Percentiles rank a stretch among this genome's conserved stretches.
phyloP scores from a whole-genome alignment of 2,888 invertebrate species.

The Eurytoma californica region DNA sequence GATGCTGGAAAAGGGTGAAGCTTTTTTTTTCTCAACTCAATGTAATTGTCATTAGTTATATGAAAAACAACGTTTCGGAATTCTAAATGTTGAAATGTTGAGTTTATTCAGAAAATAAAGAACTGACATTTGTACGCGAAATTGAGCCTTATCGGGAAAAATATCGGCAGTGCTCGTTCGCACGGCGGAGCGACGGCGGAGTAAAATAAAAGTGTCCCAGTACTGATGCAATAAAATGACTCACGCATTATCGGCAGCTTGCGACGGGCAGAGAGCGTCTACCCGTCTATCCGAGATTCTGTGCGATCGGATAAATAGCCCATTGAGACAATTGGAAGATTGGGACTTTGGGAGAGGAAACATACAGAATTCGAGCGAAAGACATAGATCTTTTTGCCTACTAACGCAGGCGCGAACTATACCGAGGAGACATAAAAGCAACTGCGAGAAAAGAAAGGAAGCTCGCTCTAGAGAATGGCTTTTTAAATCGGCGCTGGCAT shows the following conservation, averaged over 20 bases:
- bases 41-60: slow-evolving; percentile 27
- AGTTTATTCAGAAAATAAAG: too few species aligned
- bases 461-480: slow-evolving; percentile 39
- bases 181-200: neutral
- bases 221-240: slow-evolving; percentile 13
- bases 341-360: neutral
- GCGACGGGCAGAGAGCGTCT: neutral
- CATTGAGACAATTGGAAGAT: neutral
- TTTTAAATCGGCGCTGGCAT: slow-evolving; percentile 46
- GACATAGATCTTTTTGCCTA: neutral
- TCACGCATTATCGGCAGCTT: slow-evolving; percentile 5
- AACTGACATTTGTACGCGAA: too few species aligned
- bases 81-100: too few species aligned
- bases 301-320: slow-evolving; percentile 25
- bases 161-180: neutral
- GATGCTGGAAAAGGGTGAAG: slow-evolving; percentile 31
- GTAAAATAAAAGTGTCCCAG: slow-evolving; percentile 21
- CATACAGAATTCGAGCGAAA: neutral
- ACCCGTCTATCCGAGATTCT: neutral
- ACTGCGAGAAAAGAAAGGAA: slow-evolving; percentile 16
- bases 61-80: slow-evolving; percentile 24
- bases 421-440: slow-evolving; percentile 17
- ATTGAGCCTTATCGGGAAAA: slow-evolving; percentile 1
- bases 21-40: slow-evolving; percentile 28
- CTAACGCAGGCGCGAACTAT: neutral